These are phyloP conservation scores for Itoplectis maculator DNA, from an alignment of 2,888 invertebrate species.

Conservation along the genomic window DNA sequence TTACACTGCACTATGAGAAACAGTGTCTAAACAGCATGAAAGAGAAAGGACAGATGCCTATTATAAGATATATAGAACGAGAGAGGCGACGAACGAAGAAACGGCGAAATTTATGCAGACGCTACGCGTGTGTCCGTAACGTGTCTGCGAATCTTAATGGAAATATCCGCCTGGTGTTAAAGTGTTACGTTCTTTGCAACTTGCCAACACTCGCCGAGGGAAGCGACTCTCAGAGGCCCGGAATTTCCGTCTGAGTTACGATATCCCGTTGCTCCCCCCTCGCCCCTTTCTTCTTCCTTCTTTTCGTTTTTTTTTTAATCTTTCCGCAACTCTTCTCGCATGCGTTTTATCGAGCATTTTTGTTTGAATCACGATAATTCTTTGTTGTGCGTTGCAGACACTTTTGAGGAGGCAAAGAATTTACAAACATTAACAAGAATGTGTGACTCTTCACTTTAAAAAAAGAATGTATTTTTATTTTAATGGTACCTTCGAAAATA, in stretches of 20 bases:
- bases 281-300: neutral
- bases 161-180: constrained; percentile 31
- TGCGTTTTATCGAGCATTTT: constrained; percentile 16
- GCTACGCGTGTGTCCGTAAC: constrained; percentile 6
- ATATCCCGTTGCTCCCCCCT: constrained; percentile 24
- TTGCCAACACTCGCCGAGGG: neutral
- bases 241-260: constrained; percentile 37
- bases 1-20: neutral
- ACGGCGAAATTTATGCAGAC: constrained; percentile 13
- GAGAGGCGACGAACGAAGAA: constrained; percentile 2
- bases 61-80: neutral
- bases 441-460: neutral
- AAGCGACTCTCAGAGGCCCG: neutral
- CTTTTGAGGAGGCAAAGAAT: neutral
- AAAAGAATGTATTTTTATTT: too few species aligned
- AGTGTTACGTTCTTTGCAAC: constrained; percentile 11
- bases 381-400: constrained; percentile 1
- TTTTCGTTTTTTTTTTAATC: neutral
- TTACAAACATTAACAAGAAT: neutral
- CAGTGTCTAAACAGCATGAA: neutral
- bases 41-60: constrained; percentile 6
- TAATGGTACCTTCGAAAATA: too few species aligned
- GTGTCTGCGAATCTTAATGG: constrained; percentile 36
- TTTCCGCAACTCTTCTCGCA: constrained; percentile 6
- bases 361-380: constrained; percentile 19